A percentile compares a stretch with the other conserved stretches of the same genome.
Conservation (phyloP, 2,797 vertebrate genomes). For the Myotis findleyi region DNA sequence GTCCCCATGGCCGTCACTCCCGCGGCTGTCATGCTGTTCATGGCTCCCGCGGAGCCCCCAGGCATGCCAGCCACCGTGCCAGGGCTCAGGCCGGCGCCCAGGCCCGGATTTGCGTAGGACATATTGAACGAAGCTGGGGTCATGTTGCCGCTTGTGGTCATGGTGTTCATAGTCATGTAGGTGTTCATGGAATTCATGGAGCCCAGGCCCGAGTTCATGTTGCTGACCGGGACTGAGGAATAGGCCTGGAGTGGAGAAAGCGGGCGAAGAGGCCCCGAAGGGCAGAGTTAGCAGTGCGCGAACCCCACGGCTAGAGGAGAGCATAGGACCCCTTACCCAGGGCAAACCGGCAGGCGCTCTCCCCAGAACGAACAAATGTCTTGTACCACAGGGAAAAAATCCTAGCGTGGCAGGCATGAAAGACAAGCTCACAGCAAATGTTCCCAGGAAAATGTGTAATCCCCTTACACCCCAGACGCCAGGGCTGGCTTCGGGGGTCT, state of each 20-base stretch:
- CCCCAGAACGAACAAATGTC: not conserved
- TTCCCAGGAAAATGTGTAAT: constrained; percentile 63
- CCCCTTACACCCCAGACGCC: constrained; percentile 28
- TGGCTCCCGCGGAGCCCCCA: constrained; percentile 87
- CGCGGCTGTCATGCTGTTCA: constrained; percentile 92
- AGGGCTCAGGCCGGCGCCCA: constrained; percentile 91
- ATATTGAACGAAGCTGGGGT: constrained; percentile 94
- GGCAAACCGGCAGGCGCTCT: not conserved
- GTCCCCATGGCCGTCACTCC: constrained; percentile 93
- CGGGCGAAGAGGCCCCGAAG: constrained; percentile 55
- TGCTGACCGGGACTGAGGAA: constrained; percentile 93
- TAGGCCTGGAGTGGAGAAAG: constrained; percentile 90
- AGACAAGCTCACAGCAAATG: constrained; percentile 57
- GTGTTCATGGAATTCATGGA: constrained; percentile 97
- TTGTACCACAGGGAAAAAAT: not conserved
- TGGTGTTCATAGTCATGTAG: constrained; percentile 93
- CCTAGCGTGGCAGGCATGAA: constrained; percentile 53
- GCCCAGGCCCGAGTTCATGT: constrained; percentile 95
- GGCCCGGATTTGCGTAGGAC: constrained; percentile 93
- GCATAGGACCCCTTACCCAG: not conserved
- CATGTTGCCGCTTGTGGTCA: constrained; percentile 94
- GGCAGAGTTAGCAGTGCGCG: constrained; percentile 3
- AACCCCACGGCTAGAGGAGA: rapidly evolving
- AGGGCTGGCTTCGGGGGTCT: not conserved
- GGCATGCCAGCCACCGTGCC: constrained; percentile 92